Evolutionary conservation across 2,888 invertebrate genomes (phyloP).

Genomic region (Biston betularia): DNA sequence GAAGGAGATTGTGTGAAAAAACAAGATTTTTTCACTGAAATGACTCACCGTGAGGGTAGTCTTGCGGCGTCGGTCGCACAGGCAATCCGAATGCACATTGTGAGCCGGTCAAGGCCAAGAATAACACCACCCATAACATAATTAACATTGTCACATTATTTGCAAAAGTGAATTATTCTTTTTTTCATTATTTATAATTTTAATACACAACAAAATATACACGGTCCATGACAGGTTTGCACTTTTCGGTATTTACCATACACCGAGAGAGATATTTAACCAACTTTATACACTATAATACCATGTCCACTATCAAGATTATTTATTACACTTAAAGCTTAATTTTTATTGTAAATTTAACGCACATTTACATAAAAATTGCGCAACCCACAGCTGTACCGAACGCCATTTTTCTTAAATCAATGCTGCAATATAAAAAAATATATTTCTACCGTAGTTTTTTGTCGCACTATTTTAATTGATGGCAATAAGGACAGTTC

Average conservation of each 20-base stretch:
- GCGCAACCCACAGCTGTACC: slow-evolving; percentile 85
- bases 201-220: slow-evolving; percentile 83
- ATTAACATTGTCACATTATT: slow-evolving; percentile 83
- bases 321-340: slow-evolving; percentile 67
- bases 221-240: slow-evolving; percentile 81
- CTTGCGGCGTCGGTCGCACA: slow-evolving; percentile 77
- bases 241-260: slow-evolving; percentile 62
- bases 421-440: slow-evolving; percentile 57
- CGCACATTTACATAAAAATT: slow-evolving; percentile 83
- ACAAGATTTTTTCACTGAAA: slow-evolving; percentile 58
- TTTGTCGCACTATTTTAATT: background rate
- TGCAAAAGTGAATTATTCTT: slow-evolving; percentile 78
- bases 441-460: slow-evolving; percentile 34
- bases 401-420: slow-evolving; percentile 81
- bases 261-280: slow-evolving; percentile 61
- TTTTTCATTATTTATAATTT: slow-evolving; percentile 82
- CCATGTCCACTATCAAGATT: slow-evolving; percentile 62
- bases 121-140: slow-evolving; percentile 80
- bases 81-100: slow-evolving; percentile 78
- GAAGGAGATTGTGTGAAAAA: slow-evolving; percentile 47
- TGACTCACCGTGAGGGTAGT: slow-evolving; percentile 82
- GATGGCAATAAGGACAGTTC: background rate
- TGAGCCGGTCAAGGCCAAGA: slow-evolving; percentile 78
- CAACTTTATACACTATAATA: slow-evolving; percentile 60
- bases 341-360: slow-evolving; percentile 69